phyloP scores from a whole-genome alignment of 2,797 vertebrate genomes.

The Sorex maritimensis region DNA sequence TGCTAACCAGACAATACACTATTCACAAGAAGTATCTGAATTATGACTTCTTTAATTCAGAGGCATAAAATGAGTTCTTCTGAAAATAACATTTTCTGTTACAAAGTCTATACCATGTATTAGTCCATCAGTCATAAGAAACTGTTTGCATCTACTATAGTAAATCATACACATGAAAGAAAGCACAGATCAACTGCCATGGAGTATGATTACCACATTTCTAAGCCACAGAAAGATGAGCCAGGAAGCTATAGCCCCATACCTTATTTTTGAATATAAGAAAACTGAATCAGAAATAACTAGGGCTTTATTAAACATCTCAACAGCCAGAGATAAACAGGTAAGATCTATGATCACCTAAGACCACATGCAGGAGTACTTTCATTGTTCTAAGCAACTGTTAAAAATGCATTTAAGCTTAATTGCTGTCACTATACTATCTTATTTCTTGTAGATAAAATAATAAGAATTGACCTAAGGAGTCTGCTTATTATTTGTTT shows the following conservation, averaged over 20 bases:
- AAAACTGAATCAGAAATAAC: conserved; percentile 42
- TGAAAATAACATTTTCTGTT: neutral
- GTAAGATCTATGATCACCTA: neutral
- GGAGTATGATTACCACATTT: neutral
- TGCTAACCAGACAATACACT: neutral
- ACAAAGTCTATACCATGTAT: neutral
- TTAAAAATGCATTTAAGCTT: conserved; percentile 26
- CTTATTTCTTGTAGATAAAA: conserved; percentile 63
- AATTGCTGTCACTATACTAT: neutral
- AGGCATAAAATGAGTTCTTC: neutral
- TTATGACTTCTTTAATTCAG: neutral
- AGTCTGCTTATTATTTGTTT: neutral
- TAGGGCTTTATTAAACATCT: neutral
- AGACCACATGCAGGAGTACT: neutral
- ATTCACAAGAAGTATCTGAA: neutral
- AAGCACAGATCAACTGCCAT: neutral
- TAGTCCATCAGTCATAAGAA: neutral
- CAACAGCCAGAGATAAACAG: too few species aligned
- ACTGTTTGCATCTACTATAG: neutral
- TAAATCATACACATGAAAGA: neutral
- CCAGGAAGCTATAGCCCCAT: neutral
- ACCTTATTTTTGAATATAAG: neutral
- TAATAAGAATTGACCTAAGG: conserved; percentile 32
- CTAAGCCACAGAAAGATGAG: neutral
- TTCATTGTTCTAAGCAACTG: neutral